Evolutionary conservation across 1,140 invertebrate species (phyloP).

Genomic region (Oppia nitens): DNA sequence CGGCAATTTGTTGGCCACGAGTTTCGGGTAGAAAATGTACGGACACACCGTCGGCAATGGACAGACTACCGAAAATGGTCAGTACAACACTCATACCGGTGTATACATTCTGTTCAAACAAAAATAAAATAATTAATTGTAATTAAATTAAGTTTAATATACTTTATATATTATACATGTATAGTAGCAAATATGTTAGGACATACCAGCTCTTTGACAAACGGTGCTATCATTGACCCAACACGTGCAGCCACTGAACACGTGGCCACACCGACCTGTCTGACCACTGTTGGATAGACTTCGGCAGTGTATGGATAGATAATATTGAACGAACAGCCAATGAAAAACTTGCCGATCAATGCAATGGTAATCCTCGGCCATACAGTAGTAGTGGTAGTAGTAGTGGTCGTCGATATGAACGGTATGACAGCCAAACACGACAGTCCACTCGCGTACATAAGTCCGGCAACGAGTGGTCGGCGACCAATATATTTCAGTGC

Average conservation of each 20-base stretch:
- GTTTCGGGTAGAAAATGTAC: constrained; percentile 8
- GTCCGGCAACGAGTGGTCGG: background rate
- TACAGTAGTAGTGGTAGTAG: background rate
- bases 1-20: constrained; percentile 12
- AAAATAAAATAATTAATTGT: no score
- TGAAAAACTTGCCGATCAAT: constrained; percentile 56
- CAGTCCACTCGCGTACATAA: background rate
- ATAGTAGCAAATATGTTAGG: no score
- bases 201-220: constrained; percentile 16
- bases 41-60: background rate
- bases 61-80: constrained; percentile 9
- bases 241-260: constrained; percentile 56
- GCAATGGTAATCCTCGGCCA: constrained; percentile 38
- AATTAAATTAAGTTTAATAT: no score
- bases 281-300: constrained; percentile 64
- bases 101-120: no score
- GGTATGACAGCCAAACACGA: background rate
- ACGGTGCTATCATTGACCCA: constrained; percentile 56
- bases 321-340: constrained; percentile 66
- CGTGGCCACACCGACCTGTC: constrained; percentile 61
- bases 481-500: constrained; percentile 5
- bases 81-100: no score
- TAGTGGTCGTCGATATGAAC: background rate
- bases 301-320: constrained; percentile 81
- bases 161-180: no score